phyloP scores from a whole-genome alignment of 1,140 invertebrate species.

The Aphelinus certus region DNA sequence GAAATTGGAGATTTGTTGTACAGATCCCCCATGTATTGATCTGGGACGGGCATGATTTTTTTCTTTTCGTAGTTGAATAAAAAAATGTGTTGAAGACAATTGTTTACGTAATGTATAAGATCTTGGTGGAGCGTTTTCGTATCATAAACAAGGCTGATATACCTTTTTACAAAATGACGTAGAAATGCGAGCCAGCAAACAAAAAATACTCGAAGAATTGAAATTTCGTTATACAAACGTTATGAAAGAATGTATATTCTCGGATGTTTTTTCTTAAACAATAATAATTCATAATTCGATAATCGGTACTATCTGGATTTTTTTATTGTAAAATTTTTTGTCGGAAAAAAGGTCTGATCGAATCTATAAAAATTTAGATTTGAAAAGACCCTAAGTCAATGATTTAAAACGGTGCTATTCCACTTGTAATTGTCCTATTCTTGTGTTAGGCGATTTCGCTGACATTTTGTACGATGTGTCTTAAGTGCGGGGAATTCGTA shows the following conservation, averaged over 20 bases:
- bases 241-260: background rate
- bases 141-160: conserved; percentile 11
- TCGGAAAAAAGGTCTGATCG: conserved; percentile 10
- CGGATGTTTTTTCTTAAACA: background rate
- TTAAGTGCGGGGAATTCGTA: conserved; percentile 24
- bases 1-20: conserved; percentile 22
- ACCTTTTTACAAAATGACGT: conserved; percentile 13
- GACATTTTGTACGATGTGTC: conserved; percentile 36
- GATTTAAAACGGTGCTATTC: conserved; percentile 14
- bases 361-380: conserved; percentile 24
- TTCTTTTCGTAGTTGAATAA: conserved; percentile 20
- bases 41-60: conserved; percentile 1
- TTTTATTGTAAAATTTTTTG: conserved; percentile 4
- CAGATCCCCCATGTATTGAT: conserved; percentile 16
- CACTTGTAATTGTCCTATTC: conserved; percentile 21
- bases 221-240: background rate
- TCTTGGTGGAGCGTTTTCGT: conserved; percentile 11
- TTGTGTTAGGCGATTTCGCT: conserved; percentile 16
- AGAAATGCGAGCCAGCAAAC: background rate
- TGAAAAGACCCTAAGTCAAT: conserved; percentile 17
- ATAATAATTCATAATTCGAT: background rate
- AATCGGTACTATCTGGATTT: conserved; percentile 16
- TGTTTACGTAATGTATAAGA: background rate
- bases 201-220: background rate
- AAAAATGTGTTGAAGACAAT: background rate